Evolutionary conservation across 2,113 vertebrate genomes (phyloP).

Genomic region (Notarius lentiginosus): DNA sequence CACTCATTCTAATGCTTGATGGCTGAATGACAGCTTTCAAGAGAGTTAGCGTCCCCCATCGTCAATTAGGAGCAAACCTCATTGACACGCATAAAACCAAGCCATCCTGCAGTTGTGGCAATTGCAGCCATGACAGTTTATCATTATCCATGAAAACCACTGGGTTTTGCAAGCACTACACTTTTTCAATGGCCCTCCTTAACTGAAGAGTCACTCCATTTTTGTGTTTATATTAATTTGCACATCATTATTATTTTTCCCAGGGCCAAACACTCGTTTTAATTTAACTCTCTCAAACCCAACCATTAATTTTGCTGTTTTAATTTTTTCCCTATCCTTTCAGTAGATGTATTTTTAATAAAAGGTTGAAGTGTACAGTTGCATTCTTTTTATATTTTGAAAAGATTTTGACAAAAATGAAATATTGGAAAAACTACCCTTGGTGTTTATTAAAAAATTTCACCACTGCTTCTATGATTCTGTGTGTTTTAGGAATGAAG

Average conservation of each 20-base stretch:
- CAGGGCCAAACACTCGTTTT: constrained; percentile 65
- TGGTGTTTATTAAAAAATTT: neutral
- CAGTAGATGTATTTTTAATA: neutral
- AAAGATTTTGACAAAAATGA: neutral
- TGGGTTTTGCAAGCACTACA: constrained; percentile 75
- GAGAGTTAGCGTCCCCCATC: constrained; percentile 72
- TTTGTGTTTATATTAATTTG: constrained; percentile 70
- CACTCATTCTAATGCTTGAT: constrained; percentile 64
- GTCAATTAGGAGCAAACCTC: constrained; percentile 77
- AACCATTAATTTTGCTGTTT: constrained; percentile 4
- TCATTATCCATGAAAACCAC: constrained; percentile 82
- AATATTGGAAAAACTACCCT: neutral
- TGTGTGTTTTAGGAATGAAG: neutral
- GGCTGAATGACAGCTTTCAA: constrained; percentile 71
- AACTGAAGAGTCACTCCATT: constrained; percentile 71
- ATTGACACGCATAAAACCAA: constrained; percentile 70
- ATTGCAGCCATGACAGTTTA: constrained; percentile 79
- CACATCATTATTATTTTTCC: constrained; percentile 63
- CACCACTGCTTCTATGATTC: neutral
- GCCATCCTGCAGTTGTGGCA: constrained; percentile 75
- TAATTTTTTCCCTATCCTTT: neutral
- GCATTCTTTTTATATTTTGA: neutral
- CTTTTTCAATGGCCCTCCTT: constrained; percentile 72
- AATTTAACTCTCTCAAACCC: neutral
- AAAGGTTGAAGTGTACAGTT: neutral